Conservation (phyloP, 2,113 vertebrate species). For the Poeciliopsis occidentalis region DNA sequence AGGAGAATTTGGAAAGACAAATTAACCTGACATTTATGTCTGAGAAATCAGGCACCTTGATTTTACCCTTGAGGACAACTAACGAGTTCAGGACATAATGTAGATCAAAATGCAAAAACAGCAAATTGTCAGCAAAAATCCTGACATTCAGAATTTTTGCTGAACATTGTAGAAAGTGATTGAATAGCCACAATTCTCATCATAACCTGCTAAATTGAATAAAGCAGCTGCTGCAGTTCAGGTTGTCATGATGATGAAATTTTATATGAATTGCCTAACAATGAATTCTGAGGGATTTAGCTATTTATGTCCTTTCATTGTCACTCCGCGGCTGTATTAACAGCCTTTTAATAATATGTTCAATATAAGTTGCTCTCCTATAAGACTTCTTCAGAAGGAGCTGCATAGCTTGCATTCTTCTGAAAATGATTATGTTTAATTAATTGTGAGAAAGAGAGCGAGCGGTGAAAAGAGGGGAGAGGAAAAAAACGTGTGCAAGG, state of each 20-base stretch:
- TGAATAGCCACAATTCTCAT: neutral
- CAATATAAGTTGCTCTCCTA: neutral
- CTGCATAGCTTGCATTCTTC: neutral
- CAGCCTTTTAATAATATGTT: neutral
- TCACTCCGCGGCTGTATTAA: neutral
- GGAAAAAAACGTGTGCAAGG: constrained; percentile 37
- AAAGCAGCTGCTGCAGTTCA: neutral
- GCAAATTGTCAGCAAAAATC: neutral
- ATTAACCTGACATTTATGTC: no score
- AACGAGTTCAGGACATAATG: neutral
- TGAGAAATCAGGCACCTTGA: neutral
- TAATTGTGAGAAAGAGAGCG: constrained; percentile 24
- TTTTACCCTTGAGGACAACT: neutral
- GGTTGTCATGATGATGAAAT: neutral
- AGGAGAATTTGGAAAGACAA: no score
- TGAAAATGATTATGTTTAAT: constrained; percentile 3
- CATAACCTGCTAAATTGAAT: neutral
- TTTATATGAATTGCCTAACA: neutral
- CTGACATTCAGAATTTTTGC: neutral
- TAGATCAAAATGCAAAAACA: neutral
- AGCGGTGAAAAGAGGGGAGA: constrained; percentile 3
- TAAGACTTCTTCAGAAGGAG: constrained; percentile 18
- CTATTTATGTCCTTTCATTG: neutral
- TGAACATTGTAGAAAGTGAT: neutral
- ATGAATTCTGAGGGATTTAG: neutral